A percentile compares a stretch with the other conserved stretches of the same genome.
Evolutionary conservation across 2,888 invertebrate species (phyloP).

Genomic region (Tinea trinotella): DNA sequence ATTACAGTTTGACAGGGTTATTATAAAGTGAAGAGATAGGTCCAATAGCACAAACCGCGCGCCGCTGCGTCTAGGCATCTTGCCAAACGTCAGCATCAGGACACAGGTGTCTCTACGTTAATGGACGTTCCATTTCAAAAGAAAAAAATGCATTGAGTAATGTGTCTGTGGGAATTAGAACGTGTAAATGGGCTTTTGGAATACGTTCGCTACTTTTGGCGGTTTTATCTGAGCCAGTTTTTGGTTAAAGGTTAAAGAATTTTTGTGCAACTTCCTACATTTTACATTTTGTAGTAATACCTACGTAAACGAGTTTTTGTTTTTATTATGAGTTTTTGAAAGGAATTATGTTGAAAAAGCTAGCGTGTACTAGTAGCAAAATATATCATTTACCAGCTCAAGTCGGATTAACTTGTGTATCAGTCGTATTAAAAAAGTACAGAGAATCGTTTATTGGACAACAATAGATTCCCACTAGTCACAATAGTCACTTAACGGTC

Average conservation of each 20-base stretch:
- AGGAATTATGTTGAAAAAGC: too few species aligned
- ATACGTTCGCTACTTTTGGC: not conserved
- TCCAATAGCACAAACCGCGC: not conserved
- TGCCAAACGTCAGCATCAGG: constrained; percentile 28
- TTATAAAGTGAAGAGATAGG: constrained; percentile 6
- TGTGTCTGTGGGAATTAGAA: constrained; percentile 17
- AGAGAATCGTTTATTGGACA: too few species aligned
- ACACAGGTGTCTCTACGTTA: constrained; percentile 29
- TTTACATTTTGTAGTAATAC: too few species aligned
- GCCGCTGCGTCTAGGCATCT: constrained; percentile 27
- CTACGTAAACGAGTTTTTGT: too few species aligned
- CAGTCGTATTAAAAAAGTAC: too few species aligned
- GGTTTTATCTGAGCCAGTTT: not conserved
- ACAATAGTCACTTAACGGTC: too few species aligned
- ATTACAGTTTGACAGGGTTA: constrained; percentile 9
- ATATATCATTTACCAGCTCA: too few species aligned
- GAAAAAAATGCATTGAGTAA: constrained; percentile 17
- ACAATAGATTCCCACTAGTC: too few species aligned
- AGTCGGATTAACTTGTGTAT: too few species aligned
- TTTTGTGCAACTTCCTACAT: not conserved
- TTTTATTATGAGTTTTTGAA: too few species aligned
- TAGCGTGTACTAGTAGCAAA: too few species aligned
- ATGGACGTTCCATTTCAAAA: constrained; percentile 8
- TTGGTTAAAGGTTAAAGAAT: not conserved
- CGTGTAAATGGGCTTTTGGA: constrained; percentile 14